Base-by-base conservation (phyloP, 2,113 vertebrate genomes). In the Chaetops frenatus region DNA sequence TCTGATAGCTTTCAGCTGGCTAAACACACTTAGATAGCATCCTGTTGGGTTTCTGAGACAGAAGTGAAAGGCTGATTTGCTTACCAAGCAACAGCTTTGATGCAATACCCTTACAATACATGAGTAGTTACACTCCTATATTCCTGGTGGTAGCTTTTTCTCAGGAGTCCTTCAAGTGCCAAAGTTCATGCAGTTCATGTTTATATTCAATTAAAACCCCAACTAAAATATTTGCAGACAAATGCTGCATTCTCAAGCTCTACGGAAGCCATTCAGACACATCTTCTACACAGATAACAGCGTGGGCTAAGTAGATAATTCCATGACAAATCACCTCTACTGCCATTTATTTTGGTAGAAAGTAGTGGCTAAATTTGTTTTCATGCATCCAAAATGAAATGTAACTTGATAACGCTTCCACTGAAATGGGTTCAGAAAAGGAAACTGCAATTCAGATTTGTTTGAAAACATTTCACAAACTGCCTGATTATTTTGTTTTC, bases 1-100 rank as follows among this genome's bases (percentile, higher is more conserved):
- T 95, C 69, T 96, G 95, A 96, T 96, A 93, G 90, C 86, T 97
- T 96, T 95, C 96, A 96, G 96, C 94, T 97, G 95, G 93, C 86
- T 93, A 96, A 96, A 96, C 92, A 97, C 79, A 90, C 88, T 93
- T 88, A 86, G 87, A 88, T 90, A 96, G 90, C 90, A 97, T 96
- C 82, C 94, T 93, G 82, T 96, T 90, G 72, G 72, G 44, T 90
- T 95, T 92, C 80, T 88, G n/a, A 86, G 85, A 83, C 69, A 94
- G 81, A 79, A 94, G 38, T 81, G 90, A 93, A 96, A 95, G 83
- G 61, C 77, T 74, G 88, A 81, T 65, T 47, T 25, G 40, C 90
- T 94, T 86, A 93, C 64, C 53, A 88, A 92, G 64, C 24, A 15
- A 74, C 36, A 90, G 61, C 80, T 95, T 96, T 86, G 80, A 92